Evolutionary conservation across 2,888 invertebrate species (phyloP), one percentile per base, ranked within the genome.

Genomic region (Apantesis nais): DNA sequence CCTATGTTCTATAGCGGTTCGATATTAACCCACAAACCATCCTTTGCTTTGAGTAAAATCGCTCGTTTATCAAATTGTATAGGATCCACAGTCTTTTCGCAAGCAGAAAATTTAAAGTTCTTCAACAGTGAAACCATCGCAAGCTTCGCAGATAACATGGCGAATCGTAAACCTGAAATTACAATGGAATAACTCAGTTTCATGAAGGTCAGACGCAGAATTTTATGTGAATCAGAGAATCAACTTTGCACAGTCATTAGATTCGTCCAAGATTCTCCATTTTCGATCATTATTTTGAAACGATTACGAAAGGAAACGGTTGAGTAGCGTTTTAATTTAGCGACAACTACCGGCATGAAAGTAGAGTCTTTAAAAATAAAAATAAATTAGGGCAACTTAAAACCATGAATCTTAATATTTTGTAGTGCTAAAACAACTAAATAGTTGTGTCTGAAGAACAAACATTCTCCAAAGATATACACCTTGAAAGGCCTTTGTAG

Each of bases 161-260:
- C 96, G 80, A 96, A 95, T 66, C 96, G 86, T 75, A 93, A 84
- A 71, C 95, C 95, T 95, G 88, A n/a, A 89, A 91, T 68, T 68
- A 58, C 48, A 34, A 37, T 31, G 37, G 16, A 48, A 44, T 34
- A 65, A 60, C 8, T 64, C 9, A 29, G 31, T 55, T 34, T 44
- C 22, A 14, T 29, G 29, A 58, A 58, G 16, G 4, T 25, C 3
- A 16, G 55, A 9, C 12, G 55, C n/a, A 44, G 5, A 3, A 44
- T 44, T 12, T n/a, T 52, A n/a, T 2, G 22, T n/a, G 22, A 9
- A 52, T 52, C n/a, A 22, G 22, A 9, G 52, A n/a, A n/a, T n/a
- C n/a, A n/a, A n/a, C 44, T 44, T 19, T 16, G 19, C 16, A 14
- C 16, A 19, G 7, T 44, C 19, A 16, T 44, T 44, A 16, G 44